These are phyloP conservation scores for Choloepus didactylus DNA, from an alignment of 2,797 vertebrate species.

Conservation along the genomic window DNA sequence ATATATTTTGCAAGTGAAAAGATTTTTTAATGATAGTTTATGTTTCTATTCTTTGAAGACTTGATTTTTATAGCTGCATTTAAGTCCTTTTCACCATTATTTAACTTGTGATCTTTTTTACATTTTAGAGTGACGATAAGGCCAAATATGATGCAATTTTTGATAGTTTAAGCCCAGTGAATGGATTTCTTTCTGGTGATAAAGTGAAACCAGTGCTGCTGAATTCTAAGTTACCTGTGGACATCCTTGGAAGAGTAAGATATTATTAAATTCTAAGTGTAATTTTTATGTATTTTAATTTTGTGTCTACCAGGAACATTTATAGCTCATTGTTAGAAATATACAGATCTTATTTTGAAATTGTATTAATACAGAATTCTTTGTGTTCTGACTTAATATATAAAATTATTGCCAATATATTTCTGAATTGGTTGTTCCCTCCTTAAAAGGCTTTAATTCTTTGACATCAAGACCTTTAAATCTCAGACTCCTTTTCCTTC, in stretches of 20 bases:
- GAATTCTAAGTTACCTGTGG: constrained; percentile 98
- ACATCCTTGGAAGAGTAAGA: constrained; percentile 96
- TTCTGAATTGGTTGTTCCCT: constrained; percentile 46
- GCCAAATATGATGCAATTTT: constrained; percentile 98
- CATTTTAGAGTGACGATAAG: constrained; percentile 95
- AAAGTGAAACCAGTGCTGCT: constrained; percentile 99
- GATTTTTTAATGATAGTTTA: not conserved
- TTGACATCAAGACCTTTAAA: constrained; percentile 48
- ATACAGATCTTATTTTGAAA: constrained; percentile 46
- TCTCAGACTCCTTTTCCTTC: constrained; percentile 50
- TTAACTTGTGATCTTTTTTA: constrained; percentile 72
- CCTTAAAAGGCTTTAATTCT: constrained; percentile 59
- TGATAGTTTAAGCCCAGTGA: constrained; percentile 95
- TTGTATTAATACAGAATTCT: constrained; percentile 25
- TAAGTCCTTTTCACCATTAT: constrained; percentile 50
- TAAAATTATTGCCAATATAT: constrained; percentile 52
- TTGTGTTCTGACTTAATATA: constrained; percentile 36
- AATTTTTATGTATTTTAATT: constrained; percentile 67
- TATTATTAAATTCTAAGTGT: constrained; percentile 63
- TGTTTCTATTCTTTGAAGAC: not conserved
- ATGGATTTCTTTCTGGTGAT: constrained; percentile 96
- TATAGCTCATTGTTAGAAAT: constrained; percentile 48
- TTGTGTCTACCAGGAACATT: not conserved
- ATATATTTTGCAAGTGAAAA: no score
- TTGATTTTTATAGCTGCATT: constrained; percentile 52